Percentiles rank a stretch among this genome's conserved stretches.
These are phyloP conservation scores for Ascidia mentula DNA, from an alignment of 23 tunicate species.

Conservation along the genomic window DNA sequence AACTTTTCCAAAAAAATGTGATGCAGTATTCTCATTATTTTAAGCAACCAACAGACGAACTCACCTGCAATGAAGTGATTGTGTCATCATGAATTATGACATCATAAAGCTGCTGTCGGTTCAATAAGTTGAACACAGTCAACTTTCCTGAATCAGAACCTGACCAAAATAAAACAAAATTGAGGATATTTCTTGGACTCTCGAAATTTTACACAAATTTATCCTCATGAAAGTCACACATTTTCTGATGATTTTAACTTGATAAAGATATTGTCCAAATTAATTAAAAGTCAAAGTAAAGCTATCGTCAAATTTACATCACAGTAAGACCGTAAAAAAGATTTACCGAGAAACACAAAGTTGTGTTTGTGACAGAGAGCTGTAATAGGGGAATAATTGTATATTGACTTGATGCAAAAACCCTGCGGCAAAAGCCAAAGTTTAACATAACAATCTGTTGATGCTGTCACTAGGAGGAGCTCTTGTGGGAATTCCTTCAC, in stretches of 20 bases:
- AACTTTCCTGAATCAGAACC: slow-evolving; percentile 78
- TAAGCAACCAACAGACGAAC: too few relatives aligned
- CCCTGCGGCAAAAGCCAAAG: slow-evolving; percentile 82
- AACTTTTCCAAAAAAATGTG: too few relatives aligned
- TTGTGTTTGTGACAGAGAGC: slow-evolving; percentile 3
- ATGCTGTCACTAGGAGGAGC: slow-evolving; percentile 47
- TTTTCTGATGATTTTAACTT: neutral
- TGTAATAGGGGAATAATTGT: slow-evolving; percentile 70
- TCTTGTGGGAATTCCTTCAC: slow-evolving; percentile 29
- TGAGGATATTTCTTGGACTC: too few relatives aligned
- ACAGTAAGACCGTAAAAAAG: too few relatives aligned
- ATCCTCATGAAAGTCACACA: neutral
- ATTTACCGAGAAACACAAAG: slow-evolving; percentile 54
- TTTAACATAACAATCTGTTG: slow-evolving; percentile 71
- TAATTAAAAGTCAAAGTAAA: neutral
- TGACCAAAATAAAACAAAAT: too few relatives aligned
- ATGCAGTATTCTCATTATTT: too few relatives aligned
- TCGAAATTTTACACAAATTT: neutral
- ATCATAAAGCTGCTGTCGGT: slow-evolving; percentile 43
- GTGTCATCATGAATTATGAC: slow-evolving; percentile 37
- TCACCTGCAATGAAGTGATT: slow-evolving; percentile 60
- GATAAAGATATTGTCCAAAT: neutral
- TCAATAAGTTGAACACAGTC: slow-evolving; percentile 33
- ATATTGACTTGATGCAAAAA: slow-evolving; percentile 58
- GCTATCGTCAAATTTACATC: neutral